Evolutionary conservation across 2,113 vertebrate genomes (phyloP), one percentile per base, ranked within the genome.

Genomic region (Lamprotornis superbus): DNA sequence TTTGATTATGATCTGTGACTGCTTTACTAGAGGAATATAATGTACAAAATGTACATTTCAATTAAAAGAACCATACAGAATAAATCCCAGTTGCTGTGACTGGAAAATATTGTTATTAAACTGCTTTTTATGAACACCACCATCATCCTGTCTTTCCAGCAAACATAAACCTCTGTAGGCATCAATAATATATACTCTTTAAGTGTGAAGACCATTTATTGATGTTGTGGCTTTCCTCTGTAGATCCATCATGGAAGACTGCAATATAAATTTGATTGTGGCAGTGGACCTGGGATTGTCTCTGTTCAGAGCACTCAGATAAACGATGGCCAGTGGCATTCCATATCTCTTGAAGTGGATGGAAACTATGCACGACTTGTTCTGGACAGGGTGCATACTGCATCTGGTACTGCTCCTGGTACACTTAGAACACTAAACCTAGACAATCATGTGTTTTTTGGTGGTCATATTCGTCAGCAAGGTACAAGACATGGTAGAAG

Each of bases 221-320:
- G 61, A 47, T 78, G 20, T 28, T 56, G 44, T 92, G 89, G 24
- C 47, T 96, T 76, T 82, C 63, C 28, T 10, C 80, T 56, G 13
- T 73, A 99, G 99, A 99, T 99, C 24, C 98, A 99, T 60, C 98
- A 99, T 14, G 99, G 99, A 42, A 98, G 98, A 16, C 97, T 99
- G 42, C 99, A 99, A 44, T 99, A 99, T 96, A 99, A 99, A 94
- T 99, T 99, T 52, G 99, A 99, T 97, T 99, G 99, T 63, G 99
- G 99, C 93, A 99, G 99, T 7, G 99, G 99, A 11, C 99, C 99
- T 0, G 99, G 99, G 30, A 98, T 99, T 9, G 99, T 99, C 65
- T 99, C 99, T 0, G 99, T 99, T 70, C 99, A 99, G 90, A 99
- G 99, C 94, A 99, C 98, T 57, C 99, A 99, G 87, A 98, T 99